Base-by-base conservation (phyloP, 2,113 vertebrate genomes). In the Chamaetylas fuelleborni region DNA sequence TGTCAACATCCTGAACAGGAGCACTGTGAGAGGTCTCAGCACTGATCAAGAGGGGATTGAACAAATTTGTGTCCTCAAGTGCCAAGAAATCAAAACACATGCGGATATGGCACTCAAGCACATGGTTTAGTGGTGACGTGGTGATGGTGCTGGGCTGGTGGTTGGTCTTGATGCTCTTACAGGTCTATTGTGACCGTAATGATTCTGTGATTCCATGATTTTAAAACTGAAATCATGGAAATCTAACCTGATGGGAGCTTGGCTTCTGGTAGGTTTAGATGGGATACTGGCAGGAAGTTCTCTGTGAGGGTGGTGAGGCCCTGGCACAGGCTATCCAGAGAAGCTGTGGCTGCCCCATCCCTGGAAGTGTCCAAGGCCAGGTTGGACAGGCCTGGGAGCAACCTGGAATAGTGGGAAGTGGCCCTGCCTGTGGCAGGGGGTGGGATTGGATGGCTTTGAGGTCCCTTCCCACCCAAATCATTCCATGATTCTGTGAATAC, bases 301-400 rank as follows among this genome's bases (percentile, higher is more conserved):
- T 40, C 28, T 56, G 20, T 42, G 34, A 72, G 50, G 34, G 31
- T 42, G 25, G 12, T 2, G 2, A 56, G 50, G 31, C 12, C 29
- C 20, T 58, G 36, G 28, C 60, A 36, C 22, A 16, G 19, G 36
- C 0, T 88, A 33, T 4, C 13, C 53, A 38, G 33, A 74, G 69
- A 1, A 53, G 16, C 60, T 81, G 69, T 58, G 60, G 31, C 58
- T 73, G 36, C 19, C 31, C 9, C 15, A 29, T 60, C 28, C 28
- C 45, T 66, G 38, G 45, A 11, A 38, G 12, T 24, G 36, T 11
- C 11, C 60, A 11, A 58, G 7, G 60, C 23, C 28, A 45, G 19
- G 15, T 0, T 66, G 33, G 58, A 50, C 0, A 0, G 42, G 36
- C 36, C 58, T 66, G 38, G 38, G 61, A 40, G 38, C 19, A 53